A percentile compares a stretch with the other conserved stretches of the same genome.
These are phyloP conservation scores for Eupithecia exiguata DNA, from an alignment of 2,888 invertebrate genomes.

Conservation along the genomic window DNA sequence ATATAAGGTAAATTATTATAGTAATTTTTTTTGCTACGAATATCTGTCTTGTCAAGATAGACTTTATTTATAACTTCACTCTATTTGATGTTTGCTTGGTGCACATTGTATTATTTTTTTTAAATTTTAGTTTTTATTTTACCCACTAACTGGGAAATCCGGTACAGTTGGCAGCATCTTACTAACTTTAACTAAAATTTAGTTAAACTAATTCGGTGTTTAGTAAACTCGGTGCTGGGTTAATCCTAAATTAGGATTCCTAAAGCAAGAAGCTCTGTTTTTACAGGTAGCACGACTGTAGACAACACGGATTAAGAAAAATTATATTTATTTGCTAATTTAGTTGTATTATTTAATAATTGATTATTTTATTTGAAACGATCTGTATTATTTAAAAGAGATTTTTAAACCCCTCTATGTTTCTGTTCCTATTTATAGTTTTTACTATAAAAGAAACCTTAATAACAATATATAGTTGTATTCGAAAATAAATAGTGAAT, in stretches of 20 bases:
- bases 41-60: slow-evolving; percentile 15
- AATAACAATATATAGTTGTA: slow-evolving; percentile 44
- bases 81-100: slow-evolving; percentile 45
- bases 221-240: slow-evolving; percentile 44
- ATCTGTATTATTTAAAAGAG: slow-evolving; percentile 65
- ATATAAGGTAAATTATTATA: background rate
- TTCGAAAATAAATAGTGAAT: slow-evolving; percentile 60
- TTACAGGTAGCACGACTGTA: slow-evolving; percentile 77
- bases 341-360: slow-evolving; percentile 47
- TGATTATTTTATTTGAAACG: slow-evolving; percentile 41
- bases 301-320: slow-evolving; percentile 69
- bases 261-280: slow-evolving; percentile 63
- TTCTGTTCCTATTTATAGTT: slow-evolving; percentile 52
- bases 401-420: slow-evolving; percentile 68
- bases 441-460: background rate
- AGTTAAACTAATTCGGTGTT: slow-evolving; percentile 40
- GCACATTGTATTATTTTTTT: slow-evolving; percentile 51
- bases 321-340: slow-evolving; percentile 57
- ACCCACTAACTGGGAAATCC: slow-evolving; percentile 60
- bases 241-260: slow-evolving; percentile 41
- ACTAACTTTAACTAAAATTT: background rate
- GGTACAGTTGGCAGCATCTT: slow-evolving; percentile 42
- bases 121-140: slow-evolving; percentile 49
- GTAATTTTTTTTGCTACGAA: background rate
- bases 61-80: slow-evolving; percentile 47